Base-by-base conservation (phyloP, 2,113 vertebrate genomes). In the Peromyscus californicus region DNA sequence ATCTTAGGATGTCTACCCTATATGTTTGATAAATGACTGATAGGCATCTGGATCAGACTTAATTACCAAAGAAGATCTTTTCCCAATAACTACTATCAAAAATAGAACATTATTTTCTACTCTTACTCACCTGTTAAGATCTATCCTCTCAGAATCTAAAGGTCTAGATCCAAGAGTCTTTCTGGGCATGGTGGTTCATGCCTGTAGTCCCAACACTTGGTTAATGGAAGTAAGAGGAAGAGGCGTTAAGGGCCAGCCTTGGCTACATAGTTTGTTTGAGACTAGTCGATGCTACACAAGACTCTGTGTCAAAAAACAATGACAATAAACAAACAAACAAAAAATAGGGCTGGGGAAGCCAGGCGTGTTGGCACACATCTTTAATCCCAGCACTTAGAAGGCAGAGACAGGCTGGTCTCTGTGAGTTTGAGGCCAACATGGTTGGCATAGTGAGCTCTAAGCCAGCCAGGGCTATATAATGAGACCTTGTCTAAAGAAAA, bases 41-140 rank as follows among this genome's bases (percentile, higher is more conserved):
- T 1, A 82, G 74, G 48, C 54, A 80, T 79, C 12, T 91, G 48
- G 22, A n/a, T 79, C 39, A 97, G 69, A 95, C 19, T 54, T 94
- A 76, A 90, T 79, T 89, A 87, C 33, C 10, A 90, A 24, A 80
- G 24, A 31, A 89, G 31, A 0, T 57, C 92, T 93, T 96, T 51
- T 92, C 72, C 61, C 83, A 75, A 19, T 78, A 86, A 92, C 51
- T 96, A 97, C 96, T 93, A 97, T 97, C 3, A 92, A 95, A 92
- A 96, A 94, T 97, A 95, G 95, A 96, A 98, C 94, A 96, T 98
- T 97, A 98, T 96, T 98, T 97, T 97, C 91, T 42, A 83, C 19
- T 95, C 76, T 97, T 93, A 65, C 90, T 74, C 7, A 96, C 42
- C 96, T 98, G 94, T 97, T 98, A 97, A 94, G 92, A 96, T 87